phyloP scores from a whole-genome alignment of 2,113 vertebrate genomes.

The Ardeotis arabs region DNA sequence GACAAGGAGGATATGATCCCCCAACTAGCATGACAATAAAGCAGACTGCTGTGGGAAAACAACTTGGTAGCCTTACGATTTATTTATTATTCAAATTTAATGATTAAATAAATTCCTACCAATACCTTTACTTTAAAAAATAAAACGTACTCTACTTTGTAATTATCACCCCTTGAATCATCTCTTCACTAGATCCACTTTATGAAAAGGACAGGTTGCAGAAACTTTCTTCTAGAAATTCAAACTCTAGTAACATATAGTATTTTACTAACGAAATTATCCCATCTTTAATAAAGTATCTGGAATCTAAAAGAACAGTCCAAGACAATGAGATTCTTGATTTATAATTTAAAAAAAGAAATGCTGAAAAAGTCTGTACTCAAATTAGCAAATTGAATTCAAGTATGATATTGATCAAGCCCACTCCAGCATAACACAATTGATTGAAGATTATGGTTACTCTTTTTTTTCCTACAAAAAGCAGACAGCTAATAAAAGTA shows the following conservation, averaged over 20 bases:
- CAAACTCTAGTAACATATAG: neutral
- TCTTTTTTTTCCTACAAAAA: neutral
- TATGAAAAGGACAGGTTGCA: neutral
- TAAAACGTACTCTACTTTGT: neutral
- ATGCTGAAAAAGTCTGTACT: neutral
- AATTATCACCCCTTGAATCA: neutral
- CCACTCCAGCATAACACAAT: neutral
- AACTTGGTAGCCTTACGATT: neutral
- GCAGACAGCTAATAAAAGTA: neutral
- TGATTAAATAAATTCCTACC: neutral
- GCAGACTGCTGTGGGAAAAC: neutral
- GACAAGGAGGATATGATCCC: neutral
- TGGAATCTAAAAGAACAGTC: neutral
- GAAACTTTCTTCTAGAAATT: neutral
- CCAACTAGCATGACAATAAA: neutral
- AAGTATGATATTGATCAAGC: neutral
- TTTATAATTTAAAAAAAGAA: neutral
- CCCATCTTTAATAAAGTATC: neutral
- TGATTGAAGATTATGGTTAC: neutral
- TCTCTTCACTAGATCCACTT: neutral
- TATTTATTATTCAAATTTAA: neutral
- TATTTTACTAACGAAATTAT: conserved; percentile 13
- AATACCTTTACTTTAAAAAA: neutral
- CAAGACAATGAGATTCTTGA: neutral
- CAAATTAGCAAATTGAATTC: neutral